Evolutionary conservation across 1,140 invertebrate genomes (phyloP).

Genomic region (Conopomorpha cramerella): DNA sequence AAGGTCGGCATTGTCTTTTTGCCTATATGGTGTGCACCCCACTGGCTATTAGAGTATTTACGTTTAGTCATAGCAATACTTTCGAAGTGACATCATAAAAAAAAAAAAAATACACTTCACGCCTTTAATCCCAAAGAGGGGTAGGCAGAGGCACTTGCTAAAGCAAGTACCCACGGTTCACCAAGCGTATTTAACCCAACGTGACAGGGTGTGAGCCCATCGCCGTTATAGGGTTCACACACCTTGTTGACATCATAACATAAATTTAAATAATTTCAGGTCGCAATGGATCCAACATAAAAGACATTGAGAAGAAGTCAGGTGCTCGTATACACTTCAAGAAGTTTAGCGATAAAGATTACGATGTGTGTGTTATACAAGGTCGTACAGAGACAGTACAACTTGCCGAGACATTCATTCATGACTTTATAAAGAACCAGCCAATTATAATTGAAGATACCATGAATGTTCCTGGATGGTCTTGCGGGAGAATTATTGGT

Average conservation of each 20-base stretch:
- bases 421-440: slow-evolving; percentile 71
- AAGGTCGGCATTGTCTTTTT: too few relatives aligned
- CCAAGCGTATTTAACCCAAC: not conserved
- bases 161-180: too few relatives aligned
- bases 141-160: too few relatives aligned
- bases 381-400: slow-evolving; percentile 66
- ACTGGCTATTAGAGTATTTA: too few relatives aligned
- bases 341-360: slow-evolving; percentile 48
- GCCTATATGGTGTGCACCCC: too few relatives aligned
- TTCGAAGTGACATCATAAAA: too few relatives aligned
- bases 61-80: too few relatives aligned
- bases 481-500: slow-evolving; percentile 72
- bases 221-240: too few relatives aligned
- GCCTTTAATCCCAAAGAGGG: too few relatives aligned
- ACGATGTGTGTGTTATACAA: slow-evolving; percentile 68
- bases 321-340: slow-evolving; percentile 72
- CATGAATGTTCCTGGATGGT: slow-evolving; percentile 67
- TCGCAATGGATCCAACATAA: slow-evolving; percentile 68
- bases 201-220: not conserved
- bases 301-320: slow-evolving; percentile 71
- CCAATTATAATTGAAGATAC: slow-evolving; percentile 67
- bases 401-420: slow-evolving; percentile 72
- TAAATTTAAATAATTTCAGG: slow-evolving; percentile 65
- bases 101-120: too few relatives aligned
- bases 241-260: too few relatives aligned